phyloP scores from a whole-genome alignment of 2,888 invertebrate genomes.

The Meteorus cinctellus region DNA sequence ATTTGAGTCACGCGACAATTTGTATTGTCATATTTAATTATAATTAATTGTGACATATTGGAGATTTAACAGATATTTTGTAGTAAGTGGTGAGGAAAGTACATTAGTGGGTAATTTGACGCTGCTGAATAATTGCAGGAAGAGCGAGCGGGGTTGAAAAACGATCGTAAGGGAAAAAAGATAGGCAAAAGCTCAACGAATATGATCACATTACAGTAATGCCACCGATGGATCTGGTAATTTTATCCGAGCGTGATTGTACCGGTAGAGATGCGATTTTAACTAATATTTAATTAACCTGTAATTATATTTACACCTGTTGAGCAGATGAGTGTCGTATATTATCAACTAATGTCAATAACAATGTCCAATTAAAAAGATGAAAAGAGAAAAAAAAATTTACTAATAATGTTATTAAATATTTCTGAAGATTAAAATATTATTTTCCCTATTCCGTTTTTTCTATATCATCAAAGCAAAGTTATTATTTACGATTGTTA shows the following conservation, averaged over 20 bases:
- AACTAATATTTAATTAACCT: conserved; percentile 34
- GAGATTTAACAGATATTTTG: neutral
- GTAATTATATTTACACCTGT: conserved; percentile 32
- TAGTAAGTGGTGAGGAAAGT: neutral
- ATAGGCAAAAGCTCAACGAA: neutral
- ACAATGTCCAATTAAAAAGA: neutral
- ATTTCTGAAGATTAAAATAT: neutral
- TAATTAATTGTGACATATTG: conserved; percentile 3
- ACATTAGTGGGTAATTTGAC: neutral
- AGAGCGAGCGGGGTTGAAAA: neutral
- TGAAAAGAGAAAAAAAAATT: neutral
- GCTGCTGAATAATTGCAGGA: neutral
- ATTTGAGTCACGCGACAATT: neutral
- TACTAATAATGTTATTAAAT: neutral
- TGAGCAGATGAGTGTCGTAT: neutral
- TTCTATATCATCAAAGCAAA: too few species aligned
- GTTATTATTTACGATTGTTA: too few species aligned
- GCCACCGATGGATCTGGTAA: neutral
- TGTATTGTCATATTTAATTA: neutral
- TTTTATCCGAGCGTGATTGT: conserved; percentile 10
- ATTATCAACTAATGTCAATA: neutral
- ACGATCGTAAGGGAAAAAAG: neutral
- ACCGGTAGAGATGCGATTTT: conserved; percentile 15
- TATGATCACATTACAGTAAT: conserved; percentile 21
- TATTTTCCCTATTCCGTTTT: neutral